These are phyloP conservation scores for Lissocephala sabroskyi DNA, from an alignment of 2,888 invertebrate genomes.

Conservation along the genomic window DNA sequence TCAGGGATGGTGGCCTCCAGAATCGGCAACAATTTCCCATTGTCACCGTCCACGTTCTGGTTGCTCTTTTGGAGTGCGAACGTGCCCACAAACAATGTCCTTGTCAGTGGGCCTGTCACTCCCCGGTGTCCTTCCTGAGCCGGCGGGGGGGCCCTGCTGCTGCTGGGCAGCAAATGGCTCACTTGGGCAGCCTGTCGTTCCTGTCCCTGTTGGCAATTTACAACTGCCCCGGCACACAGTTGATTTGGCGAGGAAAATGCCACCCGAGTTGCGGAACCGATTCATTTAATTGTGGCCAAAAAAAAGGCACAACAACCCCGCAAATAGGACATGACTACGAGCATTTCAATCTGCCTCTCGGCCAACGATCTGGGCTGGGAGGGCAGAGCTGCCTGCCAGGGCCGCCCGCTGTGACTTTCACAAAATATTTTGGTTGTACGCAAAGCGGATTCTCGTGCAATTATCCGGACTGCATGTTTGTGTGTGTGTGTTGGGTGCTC, in stretches of 20 bases:
- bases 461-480: constrained; percentile 48
- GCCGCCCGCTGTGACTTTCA: constrained; percentile 68
- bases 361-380: too few species aligned
- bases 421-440: constrained; percentile 72
- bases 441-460: constrained; percentile 61
- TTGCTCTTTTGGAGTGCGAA: constrained; percentile 36
- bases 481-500: constrained; percentile 53
- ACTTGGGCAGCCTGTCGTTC: constrained; percentile 45
- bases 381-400: background rate
- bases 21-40: constrained; percentile 6
- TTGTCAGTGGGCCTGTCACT: constrained; percentile 7
- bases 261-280: constrained; percentile 70
- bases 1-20: constrained; percentile 55
- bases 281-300: constrained; percentile 67
- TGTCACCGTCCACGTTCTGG: constrained; percentile 14
- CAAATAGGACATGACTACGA: too few species aligned
- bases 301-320: constrained; percentile 41
- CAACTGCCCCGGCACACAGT: constrained; percentile 8
- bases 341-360: too few species aligned
- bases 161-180: constrained; percentile 53
- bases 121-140: too few species aligned
- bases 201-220: constrained; percentile 4
- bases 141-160: constrained; percentile 17
- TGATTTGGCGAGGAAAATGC: constrained; percentile 27
- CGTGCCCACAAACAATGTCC: constrained; percentile 11